Evolutionary conservation across 2,888 invertebrate species (phyloP).

Genomic region (Troglohyphantes excavatus): DNA sequence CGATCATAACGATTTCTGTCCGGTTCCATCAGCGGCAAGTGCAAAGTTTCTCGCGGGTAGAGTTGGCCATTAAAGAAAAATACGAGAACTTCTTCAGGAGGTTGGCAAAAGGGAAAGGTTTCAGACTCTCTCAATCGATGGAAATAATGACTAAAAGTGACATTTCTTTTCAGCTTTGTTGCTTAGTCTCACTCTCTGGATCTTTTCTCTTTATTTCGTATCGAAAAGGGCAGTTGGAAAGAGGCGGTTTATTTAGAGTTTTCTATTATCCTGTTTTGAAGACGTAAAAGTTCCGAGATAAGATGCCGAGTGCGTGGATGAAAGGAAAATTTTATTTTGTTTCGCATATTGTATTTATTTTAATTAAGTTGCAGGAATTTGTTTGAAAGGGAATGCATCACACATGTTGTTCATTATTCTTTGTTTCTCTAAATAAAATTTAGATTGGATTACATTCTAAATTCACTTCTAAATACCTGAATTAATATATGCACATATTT

Average conservation of each 20-base stretch:
- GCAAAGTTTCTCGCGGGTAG: conserved; percentile 39
- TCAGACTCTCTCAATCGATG: conserved; percentile 48
- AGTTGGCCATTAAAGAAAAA: conserved; percentile 30
- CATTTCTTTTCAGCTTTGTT: conserved; percentile 18
- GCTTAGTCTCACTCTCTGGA: background rate
- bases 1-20: conserved; percentile 34
- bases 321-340: too few species aligned
- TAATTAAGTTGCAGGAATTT: too few species aligned
- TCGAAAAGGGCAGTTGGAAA: background rate
- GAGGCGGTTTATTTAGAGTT: background rate
- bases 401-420: too few species aligned
- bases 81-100: conserved; percentile 1
- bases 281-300: too few species aligned
- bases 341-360: too few species aligned
- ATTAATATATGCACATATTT: too few species aligned
- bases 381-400: too few species aligned
- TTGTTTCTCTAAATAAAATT: too few species aligned
- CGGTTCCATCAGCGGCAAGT: conserved; percentile 45
- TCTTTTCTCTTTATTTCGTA: background rate
- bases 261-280: background rate
- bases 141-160: conserved; percentile 57
- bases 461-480: too few species aligned
- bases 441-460: too few species aligned
- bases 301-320: too few species aligned
- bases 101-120: conserved; percentile 9